Evolutionary conservation across 2,888 invertebrate genomes (phyloP).

Genomic region (Acanthopleura granulata): DNA sequence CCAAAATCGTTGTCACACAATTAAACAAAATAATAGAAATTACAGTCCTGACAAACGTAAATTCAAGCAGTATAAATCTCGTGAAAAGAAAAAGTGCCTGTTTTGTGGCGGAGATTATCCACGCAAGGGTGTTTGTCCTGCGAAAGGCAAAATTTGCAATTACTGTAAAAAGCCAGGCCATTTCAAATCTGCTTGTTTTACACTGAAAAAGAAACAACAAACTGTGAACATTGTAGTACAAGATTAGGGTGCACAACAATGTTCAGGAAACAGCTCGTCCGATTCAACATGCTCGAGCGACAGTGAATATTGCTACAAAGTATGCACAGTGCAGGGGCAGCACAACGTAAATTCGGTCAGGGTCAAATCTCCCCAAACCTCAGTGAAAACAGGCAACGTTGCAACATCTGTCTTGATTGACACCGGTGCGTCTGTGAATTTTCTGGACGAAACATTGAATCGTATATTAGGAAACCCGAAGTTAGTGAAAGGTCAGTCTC

Average conservation of each 20-base stretch:
- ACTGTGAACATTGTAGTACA: not conserved
- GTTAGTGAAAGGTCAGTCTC: no score
- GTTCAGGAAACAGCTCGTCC: not conserved
- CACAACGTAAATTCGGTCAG: not conserved
- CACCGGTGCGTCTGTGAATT: constrained; percentile 2
- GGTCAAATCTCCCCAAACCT: not conserved
- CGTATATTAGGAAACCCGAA: no score
- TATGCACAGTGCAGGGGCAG: not conserved
- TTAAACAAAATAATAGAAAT: no score
- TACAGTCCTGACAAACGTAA: no score
- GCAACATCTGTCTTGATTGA: not conserved
- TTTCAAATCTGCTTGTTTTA: constrained; percentile 19
- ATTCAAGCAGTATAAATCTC: no score
- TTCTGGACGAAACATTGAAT: constrained; percentile 10
- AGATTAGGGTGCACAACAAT: not conserved
- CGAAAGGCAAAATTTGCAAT: constrained; percentile 22
- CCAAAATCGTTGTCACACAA: no score
- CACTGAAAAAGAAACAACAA: not conserved
- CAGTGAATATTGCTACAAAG: not conserved
- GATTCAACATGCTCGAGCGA: not conserved
- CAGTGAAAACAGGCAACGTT: not conserved
- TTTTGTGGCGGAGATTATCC: constrained; percentile 30
- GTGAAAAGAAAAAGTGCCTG: constrained; percentile 20
- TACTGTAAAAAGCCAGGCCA: constrained; percentile 29
- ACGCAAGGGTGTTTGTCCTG: constrained; percentile 20